Evolutionary conservation across 2,888 invertebrate species (phyloP).

Genomic region (Cataglyphis altisquamis): DNA sequence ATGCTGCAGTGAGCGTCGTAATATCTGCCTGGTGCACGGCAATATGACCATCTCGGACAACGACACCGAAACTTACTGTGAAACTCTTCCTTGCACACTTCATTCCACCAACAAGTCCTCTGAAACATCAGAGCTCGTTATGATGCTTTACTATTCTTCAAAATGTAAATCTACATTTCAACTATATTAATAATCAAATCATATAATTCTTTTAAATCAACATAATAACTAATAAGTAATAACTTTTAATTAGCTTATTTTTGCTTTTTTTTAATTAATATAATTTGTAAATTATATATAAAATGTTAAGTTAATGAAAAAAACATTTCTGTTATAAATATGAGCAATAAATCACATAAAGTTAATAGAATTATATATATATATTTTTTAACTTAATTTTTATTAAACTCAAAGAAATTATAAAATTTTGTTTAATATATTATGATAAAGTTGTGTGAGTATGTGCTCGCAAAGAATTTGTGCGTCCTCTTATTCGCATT

Average conservation of each 20-base stretch:
- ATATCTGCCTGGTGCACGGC: slow-evolving; percentile 95
- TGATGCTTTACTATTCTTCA: not conserved
- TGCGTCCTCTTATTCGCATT: not conserved
- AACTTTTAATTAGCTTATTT: not conserved
- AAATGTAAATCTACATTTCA: not conserved
- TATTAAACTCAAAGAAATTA: too few species aligned
- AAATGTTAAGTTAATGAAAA: not conserved
- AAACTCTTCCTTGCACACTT: slow-evolving; percentile 97
- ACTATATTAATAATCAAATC: not conserved
- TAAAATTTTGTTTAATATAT: too few species aligned
- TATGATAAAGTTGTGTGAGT: too few species aligned
- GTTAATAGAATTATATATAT: not conserved
- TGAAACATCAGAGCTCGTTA: slow-evolving; percentile 81
- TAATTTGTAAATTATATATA: slow-evolving; percentile 2
- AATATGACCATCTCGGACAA: slow-evolving; percentile 96
- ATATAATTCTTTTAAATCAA: not conserved
- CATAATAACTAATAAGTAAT: not conserved
- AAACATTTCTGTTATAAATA: not conserved
- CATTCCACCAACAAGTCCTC: slow-evolving; percentile 98
- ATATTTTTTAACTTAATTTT: too few species aligned
- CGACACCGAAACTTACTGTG: slow-evolving; percentile 95
- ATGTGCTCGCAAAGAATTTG: too few species aligned
- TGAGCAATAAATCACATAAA: not conserved
- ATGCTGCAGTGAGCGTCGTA: slow-evolving; percentile 97
- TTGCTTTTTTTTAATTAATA: not conserved